Evolutionary conservation across 2,888 invertebrate genomes (phyloP).

Genomic region (Ectobius pallidus): DNA sequence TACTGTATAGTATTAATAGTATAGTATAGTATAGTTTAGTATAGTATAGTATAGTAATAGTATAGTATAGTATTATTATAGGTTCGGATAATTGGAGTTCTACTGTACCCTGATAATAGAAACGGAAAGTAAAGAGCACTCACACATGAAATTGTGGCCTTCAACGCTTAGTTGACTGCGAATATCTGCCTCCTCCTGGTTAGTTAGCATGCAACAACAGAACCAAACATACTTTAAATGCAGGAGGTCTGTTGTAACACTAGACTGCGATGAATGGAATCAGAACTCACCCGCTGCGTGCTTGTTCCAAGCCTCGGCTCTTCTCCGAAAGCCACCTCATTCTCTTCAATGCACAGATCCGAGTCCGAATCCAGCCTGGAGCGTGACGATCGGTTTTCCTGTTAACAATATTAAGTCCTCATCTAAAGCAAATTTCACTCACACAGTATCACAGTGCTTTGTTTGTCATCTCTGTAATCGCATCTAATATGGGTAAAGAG

Average conservation of each 20-base stretch:
- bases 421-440: too few species aligned
- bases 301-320: conserved; percentile 49
- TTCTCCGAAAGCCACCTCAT: conserved; percentile 56
- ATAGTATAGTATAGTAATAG: not conserved
- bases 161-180: conserved; percentile 45
- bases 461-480: too few species aligned
- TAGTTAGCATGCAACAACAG: conserved; percentile 42
- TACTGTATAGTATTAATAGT: not conserved
- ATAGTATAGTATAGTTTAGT: not conserved
- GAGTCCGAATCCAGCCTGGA: conserved; percentile 79
- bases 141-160: conserved; percentile 45
- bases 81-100: not conserved
- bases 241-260: too few species aligned
- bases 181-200: conserved; percentile 44
- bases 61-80: not conserved
- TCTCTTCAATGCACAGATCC: conserved; percentile 85
- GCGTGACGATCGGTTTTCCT: conserved; percentile 58
- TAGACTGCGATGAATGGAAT: too few species aligned
- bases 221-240: conserved; percentile 21
- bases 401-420: too few species aligned
- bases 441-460: too few species aligned
- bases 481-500: too few species aligned
- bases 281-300: conserved; percentile 37
- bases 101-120: not conserved
- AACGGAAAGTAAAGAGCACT: not conserved